Base-by-base conservation (phyloP, 2,113 vertebrate genomes). In the Asarcornis scutulata region DNA sequence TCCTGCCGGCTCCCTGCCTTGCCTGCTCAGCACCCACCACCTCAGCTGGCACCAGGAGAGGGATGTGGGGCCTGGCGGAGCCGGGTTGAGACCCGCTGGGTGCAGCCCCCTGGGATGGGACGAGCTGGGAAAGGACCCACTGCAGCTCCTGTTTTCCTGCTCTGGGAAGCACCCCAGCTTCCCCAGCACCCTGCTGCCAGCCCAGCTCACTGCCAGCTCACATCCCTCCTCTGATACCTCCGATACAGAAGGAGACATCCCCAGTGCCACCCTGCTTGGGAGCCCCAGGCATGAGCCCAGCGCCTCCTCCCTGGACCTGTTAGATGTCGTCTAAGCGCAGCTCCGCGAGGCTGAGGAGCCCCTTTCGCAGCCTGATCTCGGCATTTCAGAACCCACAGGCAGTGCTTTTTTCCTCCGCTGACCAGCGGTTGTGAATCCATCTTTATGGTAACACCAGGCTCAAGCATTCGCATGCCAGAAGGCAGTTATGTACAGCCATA, bases 51-150 rank as follows among this genome's bases (percentile, higher is more conserved):
- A 3, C 48, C 1, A 3, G 58, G 56, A 38, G 18, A 25, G 34
- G 63, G 63, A 20, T 1, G 5, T 18, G 82, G 1, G 5, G 29
- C 58, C 69, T 3, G 74, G 55, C 48, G 13, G 40, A 69, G 38
- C 34, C 23, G 11, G 32, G 0, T 31, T 18, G 52, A 13, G 78
- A 13, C 7, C 8, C 0, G 0, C 1, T 11, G 18, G 64, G 27
- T 40, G 59, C 71, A 83, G 80, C 68, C 11, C 26, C 62, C 10
- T 2, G 11, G 0, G 0, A 36, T 48, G 68, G 73, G 50, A 77
- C 0, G 1, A 55, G 11, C 60, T 53, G 71, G 36, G 60, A 29
- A 23, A 59, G 36, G 32, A 66, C 8, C 60, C 14, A 38, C 36
- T 27, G 59, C 3, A 6, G 59, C 8, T 67, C 26, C 68, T 32